Percentiles rank a stretch among this genome's conserved stretches.
Evolutionary conservation across 2,888 invertebrate species (phyloP).

Genomic region (Eupeodes latifasciatus): DNA sequence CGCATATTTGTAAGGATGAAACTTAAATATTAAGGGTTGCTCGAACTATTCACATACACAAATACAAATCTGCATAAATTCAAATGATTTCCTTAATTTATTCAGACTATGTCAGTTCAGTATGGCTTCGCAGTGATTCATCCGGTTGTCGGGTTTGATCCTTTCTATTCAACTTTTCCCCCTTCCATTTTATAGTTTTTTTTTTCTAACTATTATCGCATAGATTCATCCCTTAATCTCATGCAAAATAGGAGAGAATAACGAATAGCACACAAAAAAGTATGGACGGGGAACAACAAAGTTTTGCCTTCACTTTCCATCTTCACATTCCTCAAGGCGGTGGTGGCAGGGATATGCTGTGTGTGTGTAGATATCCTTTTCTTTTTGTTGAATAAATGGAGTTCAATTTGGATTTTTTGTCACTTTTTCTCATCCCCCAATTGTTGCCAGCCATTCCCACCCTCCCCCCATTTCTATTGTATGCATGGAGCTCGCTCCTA

Average conservation of each 20-base stretch:
- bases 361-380: neutral
- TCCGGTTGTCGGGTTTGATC: constrained; percentile 29
- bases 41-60: no score
- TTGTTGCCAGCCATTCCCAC: neutral
- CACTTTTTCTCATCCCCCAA: neutral
- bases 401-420: constrained; percentile 47
- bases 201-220: constrained; percentile 45
- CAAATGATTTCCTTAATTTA: constrained; percentile 71
- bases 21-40: constrained; percentile 35
- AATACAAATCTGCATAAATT: constrained; percentile 66
- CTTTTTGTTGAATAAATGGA: constrained; percentile 9
- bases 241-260: constrained; percentile 68
- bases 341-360: neutral
- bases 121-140: constrained; percentile 72
- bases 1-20: neutral
- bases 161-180: neutral
- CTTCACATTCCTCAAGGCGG: constrained; percentile 42
- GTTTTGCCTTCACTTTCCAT: neutral
- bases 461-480: constrained; percentile 1
- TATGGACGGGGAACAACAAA: constrained; percentile 40
- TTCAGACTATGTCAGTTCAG: constrained; percentile 31
- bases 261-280: neutral
- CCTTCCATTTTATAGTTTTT: constrained; percentile 4
- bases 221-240: constrained; percentile 71
- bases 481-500: constrained; percentile 39